Evolutionary conservation across 2,797 vertebrate species (phyloP).

Genomic region (Tinamus major): DNA sequence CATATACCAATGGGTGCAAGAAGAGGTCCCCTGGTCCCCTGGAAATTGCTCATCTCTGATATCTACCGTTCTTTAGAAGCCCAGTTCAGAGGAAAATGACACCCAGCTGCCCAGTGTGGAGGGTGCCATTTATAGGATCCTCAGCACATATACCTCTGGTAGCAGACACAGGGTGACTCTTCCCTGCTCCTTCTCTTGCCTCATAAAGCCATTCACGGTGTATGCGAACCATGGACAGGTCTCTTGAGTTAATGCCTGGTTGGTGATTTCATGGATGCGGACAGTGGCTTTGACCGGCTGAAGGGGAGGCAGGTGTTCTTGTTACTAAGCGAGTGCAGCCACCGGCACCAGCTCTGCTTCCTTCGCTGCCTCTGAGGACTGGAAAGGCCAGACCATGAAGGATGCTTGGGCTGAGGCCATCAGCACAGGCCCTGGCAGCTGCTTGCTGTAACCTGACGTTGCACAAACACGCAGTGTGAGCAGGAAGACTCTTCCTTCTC

Average conservation of each 20-base stretch:
- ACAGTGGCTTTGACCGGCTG: background rate
- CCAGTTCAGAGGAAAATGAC: background rate
- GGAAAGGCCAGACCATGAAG: background rate
- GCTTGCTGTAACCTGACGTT: background rate
- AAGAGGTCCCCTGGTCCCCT: background rate
- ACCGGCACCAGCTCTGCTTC: background rate
- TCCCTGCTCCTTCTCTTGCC: background rate
- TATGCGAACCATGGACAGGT: background rate
- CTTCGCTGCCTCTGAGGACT: background rate
- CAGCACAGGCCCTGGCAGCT: background rate
- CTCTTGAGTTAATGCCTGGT: background rate
- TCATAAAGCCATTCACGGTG: background rate
- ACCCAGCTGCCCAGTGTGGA: background rate
- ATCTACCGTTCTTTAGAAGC: background rate
- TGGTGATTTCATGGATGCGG: background rate
- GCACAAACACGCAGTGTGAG: background rate
- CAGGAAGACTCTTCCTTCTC: background rate
- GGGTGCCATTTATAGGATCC: background rate
- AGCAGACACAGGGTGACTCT: background rate
- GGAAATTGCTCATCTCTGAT: background rate
- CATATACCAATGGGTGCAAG: background rate
- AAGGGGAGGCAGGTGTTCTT: background rate
- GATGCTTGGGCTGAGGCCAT: background rate
- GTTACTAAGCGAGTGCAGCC: background rate
- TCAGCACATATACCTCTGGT: background rate